Evolutionary conservation across 2,888 invertebrate genomes (phyloP).

Genomic region (Neoaliturus tenellus): DNA sequence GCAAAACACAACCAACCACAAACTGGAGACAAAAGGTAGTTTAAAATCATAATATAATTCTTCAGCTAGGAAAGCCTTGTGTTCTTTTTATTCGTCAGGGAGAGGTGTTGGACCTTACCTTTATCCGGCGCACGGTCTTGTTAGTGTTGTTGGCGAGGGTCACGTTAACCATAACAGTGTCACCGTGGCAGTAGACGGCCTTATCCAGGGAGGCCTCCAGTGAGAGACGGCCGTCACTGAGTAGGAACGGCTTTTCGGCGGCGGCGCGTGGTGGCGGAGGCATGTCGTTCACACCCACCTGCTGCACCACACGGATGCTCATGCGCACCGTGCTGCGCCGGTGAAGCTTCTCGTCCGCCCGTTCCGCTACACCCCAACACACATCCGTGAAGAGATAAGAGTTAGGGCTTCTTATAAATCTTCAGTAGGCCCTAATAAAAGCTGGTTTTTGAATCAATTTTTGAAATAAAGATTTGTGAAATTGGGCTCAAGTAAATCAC

Average conservation of each 20-base stretch:
- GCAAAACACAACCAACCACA: too few species aligned
- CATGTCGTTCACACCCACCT: conserved; percentile 69
- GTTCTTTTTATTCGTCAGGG: too few species aligned
- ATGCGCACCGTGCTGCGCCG: conserved; percentile 88
- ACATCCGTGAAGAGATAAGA: too few species aligned
- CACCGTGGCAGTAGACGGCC: conserved; percentile 89
- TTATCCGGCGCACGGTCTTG: conserved; percentile 88
- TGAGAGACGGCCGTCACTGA: conserved; percentile 87
- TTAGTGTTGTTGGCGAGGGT: conserved; percentile 87
- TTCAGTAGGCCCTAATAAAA: too few species aligned
- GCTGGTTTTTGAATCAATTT: too few species aligned
- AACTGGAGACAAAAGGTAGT: too few species aligned
- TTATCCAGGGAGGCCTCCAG: conserved; percentile 89
- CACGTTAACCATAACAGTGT: conserved; percentile 85
- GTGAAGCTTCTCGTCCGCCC: conserved; percentile 88
- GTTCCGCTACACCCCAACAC: conserved; percentile 79
- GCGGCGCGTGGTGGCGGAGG: conserved; percentile 79
- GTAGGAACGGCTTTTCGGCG: conserved; percentile 88
- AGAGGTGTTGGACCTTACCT: conserved; percentile 79
- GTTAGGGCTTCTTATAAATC: too few species aligned
- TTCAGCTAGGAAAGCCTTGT: too few species aligned
- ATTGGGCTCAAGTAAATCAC: too few species aligned
- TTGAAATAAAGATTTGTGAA: too few species aligned
- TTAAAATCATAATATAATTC: too few species aligned
- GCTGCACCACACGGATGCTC: conserved; percentile 90